Base-by-base conservation (phyloP, 1,140 invertebrate genomes). In the Venturia canescens region DNA sequence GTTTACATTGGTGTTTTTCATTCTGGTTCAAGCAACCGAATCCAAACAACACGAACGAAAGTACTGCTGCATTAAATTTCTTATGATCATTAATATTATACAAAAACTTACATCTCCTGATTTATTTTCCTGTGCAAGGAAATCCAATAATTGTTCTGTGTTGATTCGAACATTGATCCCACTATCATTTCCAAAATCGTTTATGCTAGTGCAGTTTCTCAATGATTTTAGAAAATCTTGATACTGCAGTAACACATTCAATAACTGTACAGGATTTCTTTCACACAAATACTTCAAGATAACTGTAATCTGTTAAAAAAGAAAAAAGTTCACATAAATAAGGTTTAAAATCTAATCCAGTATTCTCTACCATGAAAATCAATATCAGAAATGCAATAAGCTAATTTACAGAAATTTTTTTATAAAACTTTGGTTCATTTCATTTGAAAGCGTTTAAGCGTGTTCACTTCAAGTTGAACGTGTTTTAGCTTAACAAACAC, bases 261-360 rank as follows among this genome's bases (percentile, higher is more conserved):
- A n/a, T 0, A 76, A 31, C 21, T 27, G 16, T 60, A 60, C 23
- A 0, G 72, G 38, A 27, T 76, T 34, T 76, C 34, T 1, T 3
- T 60, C 15, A 29, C 72, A 76, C 72, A 76, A 60, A 16, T 63
- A 60, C 34, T 76, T 76, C 15, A 76, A 21, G 7, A 76, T 53
- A n/a, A 76, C 18, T 31, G 72, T 76, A 5, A 53, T 60, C 72
- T 76, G 50, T 60, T 21, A 76, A 75, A 57, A 57, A 7, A 34
- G 7, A 34, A 34, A 7, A 34, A 44, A 9, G 38, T 11, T 11
- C 7, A 44, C 3, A 44, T 1, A 44, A 11, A 44, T 44, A n/a
- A n/a, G n/a, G n/a, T n/a, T n/a, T n/a, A 74, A n/a, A 23, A 26
- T 63, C 27, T 44, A 44, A 44, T 44, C 38, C 6, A 44, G 15